Base-by-base conservation (phyloP, 2,797 vertebrate genomes). In the Leptodactylus fallax region DNA sequence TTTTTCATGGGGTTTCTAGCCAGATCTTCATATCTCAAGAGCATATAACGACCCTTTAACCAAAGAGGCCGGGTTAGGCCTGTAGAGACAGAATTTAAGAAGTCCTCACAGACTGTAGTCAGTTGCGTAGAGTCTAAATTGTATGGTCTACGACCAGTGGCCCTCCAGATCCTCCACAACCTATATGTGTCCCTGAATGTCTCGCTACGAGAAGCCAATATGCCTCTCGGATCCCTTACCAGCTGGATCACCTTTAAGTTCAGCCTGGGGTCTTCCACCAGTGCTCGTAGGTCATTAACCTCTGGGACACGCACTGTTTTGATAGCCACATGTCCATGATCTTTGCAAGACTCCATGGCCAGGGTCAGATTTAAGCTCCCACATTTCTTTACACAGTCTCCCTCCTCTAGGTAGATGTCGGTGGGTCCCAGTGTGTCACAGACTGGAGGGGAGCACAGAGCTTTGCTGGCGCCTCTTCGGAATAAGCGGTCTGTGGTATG, bases 231-330 rank as follows among this genome's bases (percentile, higher is more conserved):
- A 91, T 99, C 98, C 51, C 97, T 95, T 81, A 99, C 97, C 25
- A 99, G 94, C 90, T 99, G 98, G 90, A 99, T 97, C 89, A 99
- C 97, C 93, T 98, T 99, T 91, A 99, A 93, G 89, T 99, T 98
- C 12, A 99, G 92, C 84, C 97, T 95, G 0, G 97, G 97, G 91
- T 99, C 98, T 88, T 98, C 97, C 11, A 98, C 96, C 90, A 99
- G 91, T 0, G 96, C 96, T 0, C 97, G 93, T 11, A 99, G 91
- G 92, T 99, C 97, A 0, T 92, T 97, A 2, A 99, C 96, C 92
- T 97, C 97, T 0, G 97, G 97, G 87, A 99, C 96, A 3, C 98
- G 94, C 60, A 99, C 97, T 0, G 96, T 97, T 95, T 99, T 99
- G 92, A 99, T 97, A n/a, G 96, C 98, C 90, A 98, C 96, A 0